These are phyloP conservation scores for Apocrypta bakeri DNA, from an alignment of 1,140 invertebrate genomes.

Conservation along the genomic window DNA sequence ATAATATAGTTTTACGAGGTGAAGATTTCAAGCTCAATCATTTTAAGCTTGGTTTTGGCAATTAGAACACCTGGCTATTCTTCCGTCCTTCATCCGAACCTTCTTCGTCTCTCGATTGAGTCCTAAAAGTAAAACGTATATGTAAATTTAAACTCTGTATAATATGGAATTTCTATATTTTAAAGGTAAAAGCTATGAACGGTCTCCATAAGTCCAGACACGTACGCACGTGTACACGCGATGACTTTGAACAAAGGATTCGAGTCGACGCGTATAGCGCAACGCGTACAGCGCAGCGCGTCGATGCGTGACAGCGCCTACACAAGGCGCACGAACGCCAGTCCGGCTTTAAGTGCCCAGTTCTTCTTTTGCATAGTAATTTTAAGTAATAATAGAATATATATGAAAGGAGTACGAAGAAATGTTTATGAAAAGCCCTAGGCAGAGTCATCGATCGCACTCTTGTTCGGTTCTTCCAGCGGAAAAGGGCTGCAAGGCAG, in stretches of 20 bases:
- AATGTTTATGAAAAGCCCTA: not conserved
- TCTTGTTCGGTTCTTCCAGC: not conserved
- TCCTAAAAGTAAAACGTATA: conserved; percentile 48
- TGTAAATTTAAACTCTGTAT: no score
- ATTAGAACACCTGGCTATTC: conserved; percentile 51
- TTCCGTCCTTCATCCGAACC: conserved; percentile 39
- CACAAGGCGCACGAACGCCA: not conserved
- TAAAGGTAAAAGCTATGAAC: no score
- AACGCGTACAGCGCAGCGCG: not conserved
- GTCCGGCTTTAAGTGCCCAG: not conserved
- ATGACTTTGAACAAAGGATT: not conserved
- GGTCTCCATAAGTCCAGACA: not conserved
- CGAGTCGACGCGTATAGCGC: not conserved
- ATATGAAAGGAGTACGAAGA: not conserved
- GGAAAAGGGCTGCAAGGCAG: not conserved
- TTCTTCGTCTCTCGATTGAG: conserved; percentile 52
- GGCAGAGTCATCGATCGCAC: no score
- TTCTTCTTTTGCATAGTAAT: not conserved
- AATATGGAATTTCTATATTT: no score
- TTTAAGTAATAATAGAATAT: conserved; percentile 4
- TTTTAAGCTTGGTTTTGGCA: conserved; percentile 45
- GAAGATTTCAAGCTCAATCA: not conserved
- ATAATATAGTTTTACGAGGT: no score
- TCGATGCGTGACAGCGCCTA: conserved; percentile 3
- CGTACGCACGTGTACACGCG: no score